Percentiles rank a stretch among this genome's conserved stretches.
Evolutionary conservation across 2,113 vertebrate genomes (phyloP).

Genomic region (Manacus vitellinus): DNA sequence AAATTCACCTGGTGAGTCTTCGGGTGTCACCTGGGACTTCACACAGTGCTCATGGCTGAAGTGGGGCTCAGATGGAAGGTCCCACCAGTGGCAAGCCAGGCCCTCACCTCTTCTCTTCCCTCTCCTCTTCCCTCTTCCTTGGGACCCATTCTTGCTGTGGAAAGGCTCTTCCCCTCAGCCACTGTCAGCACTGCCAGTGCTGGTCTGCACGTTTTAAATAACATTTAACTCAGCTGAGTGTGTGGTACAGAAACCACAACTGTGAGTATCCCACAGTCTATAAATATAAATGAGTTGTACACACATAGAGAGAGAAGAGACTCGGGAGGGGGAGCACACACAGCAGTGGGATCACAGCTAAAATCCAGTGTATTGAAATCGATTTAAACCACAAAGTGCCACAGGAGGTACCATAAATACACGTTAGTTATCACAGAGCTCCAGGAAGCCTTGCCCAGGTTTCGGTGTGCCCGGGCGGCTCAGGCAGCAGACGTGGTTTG

Average conservation of each 20-base stretch:
- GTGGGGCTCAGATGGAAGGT: not conserved
- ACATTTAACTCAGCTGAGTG: not conserved
- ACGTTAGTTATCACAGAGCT: not conserved
- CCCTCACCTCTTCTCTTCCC: not conserved
- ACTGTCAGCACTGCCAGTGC: not conserved
- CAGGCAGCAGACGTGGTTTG: not conserved
- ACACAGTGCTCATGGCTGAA: not conserved
- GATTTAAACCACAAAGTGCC: not conserved
- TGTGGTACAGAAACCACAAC: not conserved
- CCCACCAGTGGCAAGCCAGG: not conserved
- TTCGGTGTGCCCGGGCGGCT: not conserved
- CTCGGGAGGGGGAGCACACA: not conserved
- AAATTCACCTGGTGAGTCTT: not conserved
- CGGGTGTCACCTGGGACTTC: not conserved
- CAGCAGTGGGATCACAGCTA: not conserved
- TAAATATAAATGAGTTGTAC: not conserved
- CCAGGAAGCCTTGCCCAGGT: not conserved
- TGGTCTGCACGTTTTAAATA: not conserved
- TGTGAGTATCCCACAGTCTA: not conserved
- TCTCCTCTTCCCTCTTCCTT: not conserved
- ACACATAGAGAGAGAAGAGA: not conserved
- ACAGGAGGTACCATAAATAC: not conserved
- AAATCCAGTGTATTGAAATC: not conserved
- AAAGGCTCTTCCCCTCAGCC: not conserved
- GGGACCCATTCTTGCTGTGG: not conserved